Evolutionary conservation across 2,888 invertebrate genomes (phyloP).

Genomic region (Acheta domesticus): DNA sequence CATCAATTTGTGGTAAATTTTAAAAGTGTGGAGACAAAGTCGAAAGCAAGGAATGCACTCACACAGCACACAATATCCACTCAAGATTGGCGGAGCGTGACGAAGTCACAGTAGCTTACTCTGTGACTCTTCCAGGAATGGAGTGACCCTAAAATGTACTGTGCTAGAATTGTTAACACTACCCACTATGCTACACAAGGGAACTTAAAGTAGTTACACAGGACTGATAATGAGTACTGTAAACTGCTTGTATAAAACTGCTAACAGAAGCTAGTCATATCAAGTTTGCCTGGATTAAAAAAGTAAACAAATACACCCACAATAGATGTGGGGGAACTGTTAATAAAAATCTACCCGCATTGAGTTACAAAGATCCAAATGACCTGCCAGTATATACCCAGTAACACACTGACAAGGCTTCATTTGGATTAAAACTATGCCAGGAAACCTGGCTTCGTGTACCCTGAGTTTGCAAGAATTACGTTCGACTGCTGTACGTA

Average conservation of each 20-base stretch:
- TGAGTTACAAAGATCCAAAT: background rate
- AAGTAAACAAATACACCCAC: constrained; percentile 8
- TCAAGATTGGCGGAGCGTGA: constrained; percentile 11
- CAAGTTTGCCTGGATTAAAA: constrained; percentile 18
- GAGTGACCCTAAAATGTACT: background rate
- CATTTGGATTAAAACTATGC: background rate
- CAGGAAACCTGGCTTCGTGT: constrained; percentile 1
- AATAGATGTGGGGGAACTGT: constrained; percentile 1
- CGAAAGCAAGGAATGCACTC: constrained; percentile 1
- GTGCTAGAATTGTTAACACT: background rate
- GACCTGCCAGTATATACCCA: background rate
- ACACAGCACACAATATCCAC: constrained; percentile 9
- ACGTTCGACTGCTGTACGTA: constrained; percentile 18
- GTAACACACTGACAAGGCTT: background rate
- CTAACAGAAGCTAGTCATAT: constrained; percentile 7
- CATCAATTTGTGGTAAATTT: background rate
- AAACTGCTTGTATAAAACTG: constrained; percentile 2
- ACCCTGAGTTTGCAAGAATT: constrained; percentile 18
- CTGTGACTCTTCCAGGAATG: background rate
- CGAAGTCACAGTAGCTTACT: background rate
- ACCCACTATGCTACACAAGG: background rate
- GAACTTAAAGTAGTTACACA: constrained; percentile 3
- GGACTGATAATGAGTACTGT: background rate
- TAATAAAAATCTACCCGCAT: constrained; percentile 12
- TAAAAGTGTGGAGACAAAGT: background rate